Evolutionary conservation across 2,888 invertebrate species (phyloP), one percentile per base, ranked within the genome.

Genomic region (Plagodis pulveraria): DNA sequence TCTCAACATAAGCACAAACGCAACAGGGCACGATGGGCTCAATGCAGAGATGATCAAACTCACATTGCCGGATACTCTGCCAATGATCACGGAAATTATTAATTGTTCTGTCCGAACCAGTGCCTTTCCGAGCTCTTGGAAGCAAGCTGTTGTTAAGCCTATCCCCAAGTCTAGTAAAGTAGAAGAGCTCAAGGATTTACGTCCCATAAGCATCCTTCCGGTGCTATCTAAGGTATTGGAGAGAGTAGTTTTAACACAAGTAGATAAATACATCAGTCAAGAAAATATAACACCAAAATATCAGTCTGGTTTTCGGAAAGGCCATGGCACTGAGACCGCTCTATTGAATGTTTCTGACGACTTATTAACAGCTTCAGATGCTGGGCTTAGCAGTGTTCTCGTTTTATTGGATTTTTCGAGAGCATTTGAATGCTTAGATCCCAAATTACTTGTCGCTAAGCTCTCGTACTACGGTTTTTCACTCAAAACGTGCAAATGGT

Each of bases 371-470:
- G 45, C 45, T 6, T 45, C 33, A 10, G 33, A 45, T 10, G 32
- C 45, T 5, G 45, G 45, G 6, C 45, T 45, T 0, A 33, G 45
- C 10, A 45, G 45, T 9, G 32, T 33, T 10, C 32, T 45, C 10
- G 33, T 45, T 33, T 9, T 45, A 33, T 33, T 45, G 22, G 22
- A 22, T 22, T 22, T 22, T 22, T 22, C 22, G 22, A 22, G 22
- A 22, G 22, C 22, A 22, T 45, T 45, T 32, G 45, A 45, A 9
- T 45, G 45, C 33, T 10, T 45, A 33, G 33, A 45, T 50, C 33
- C 45, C 1, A 33, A 32, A 10, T 33, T 45, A 33, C 33, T 45
- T 0, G 33, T 45, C 10, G 45, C 45, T 22, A 22, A 22, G 22
- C 22, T 22, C 4, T 22, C 22, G 22, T 22, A 22, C 22, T 22